Conservation (phyloP, 2,113 vertebrate species). For the Girardinichthys multiradiatus region DNA sequence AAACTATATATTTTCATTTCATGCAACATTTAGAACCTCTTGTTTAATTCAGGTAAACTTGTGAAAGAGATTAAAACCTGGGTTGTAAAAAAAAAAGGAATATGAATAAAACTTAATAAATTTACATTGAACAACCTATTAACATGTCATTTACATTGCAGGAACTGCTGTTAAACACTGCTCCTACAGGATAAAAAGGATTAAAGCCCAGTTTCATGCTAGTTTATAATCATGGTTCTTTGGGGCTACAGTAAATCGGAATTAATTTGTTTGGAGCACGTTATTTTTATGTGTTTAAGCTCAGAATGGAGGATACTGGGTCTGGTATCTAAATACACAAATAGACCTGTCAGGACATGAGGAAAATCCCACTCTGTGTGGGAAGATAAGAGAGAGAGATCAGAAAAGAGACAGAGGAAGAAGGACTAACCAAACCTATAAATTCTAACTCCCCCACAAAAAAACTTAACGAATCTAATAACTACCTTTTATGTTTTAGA, state of each 20-base stretch:
- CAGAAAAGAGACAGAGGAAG: neutral
- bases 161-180: neutral
- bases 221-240: neutral
- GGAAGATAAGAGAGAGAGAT: neutral
- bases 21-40: neutral
- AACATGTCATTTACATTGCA: neutral
- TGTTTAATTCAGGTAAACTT: neutral
- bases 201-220: neutral
- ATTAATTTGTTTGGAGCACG: constrained; percentile 11
- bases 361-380: constrained; percentile 23
- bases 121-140: neutral
- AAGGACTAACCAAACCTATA: neutral
- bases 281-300: constrained; percentile 1
- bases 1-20: neutral
- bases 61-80: neutral
- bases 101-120: neutral
- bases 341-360: constrained; percentile 66
- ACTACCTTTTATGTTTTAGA: neutral
- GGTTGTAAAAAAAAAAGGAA: neutral
- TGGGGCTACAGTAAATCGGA: neutral
- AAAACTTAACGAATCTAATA: constrained; percentile 5
- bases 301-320: constrained; percentile 31
- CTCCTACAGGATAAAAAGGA: neutral
- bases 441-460: neutral
- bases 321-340: constrained; percentile 34